phyloP scores from a whole-genome alignment of 2,113 vertebrate genomes.

The Empidonax alnorum region DNA sequence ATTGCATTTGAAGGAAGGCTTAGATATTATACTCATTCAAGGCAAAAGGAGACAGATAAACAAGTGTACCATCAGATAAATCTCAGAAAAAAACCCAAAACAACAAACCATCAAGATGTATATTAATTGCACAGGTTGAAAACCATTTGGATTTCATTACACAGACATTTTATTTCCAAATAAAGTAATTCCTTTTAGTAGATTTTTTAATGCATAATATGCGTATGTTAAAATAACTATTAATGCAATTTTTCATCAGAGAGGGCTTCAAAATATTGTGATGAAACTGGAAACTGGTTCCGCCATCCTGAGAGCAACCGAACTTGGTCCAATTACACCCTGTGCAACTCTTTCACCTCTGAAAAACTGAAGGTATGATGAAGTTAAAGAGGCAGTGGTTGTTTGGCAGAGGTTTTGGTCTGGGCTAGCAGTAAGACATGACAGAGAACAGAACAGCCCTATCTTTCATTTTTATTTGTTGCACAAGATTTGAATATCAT shows the following conservation, averaged over 20 bases:
- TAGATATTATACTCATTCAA: not conserved
- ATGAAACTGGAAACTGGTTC: constrained; percentile 91
- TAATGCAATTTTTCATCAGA: constrained; percentile 77
- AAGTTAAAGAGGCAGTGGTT: not conserved
- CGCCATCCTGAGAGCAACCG: constrained; percentile 92
- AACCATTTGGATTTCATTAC: not conserved
- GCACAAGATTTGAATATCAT: not conserved
- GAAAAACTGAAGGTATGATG: constrained; percentile 87
- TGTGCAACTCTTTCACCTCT: constrained; percentile 89
- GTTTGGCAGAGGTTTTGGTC: not conserved
- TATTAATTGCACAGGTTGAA: not conserved
- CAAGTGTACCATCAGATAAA: not conserved
- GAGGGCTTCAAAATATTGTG: constrained; percentile 91
- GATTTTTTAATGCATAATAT: not conserved
- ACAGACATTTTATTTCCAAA: not conserved
- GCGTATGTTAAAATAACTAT: not conserved
- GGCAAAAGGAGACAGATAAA: not conserved
- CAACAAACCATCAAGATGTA: not conserved
- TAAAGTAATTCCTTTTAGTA: not conserved
- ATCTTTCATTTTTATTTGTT: not conserved
- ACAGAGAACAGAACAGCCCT: not conserved
- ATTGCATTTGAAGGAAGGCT: not conserved
- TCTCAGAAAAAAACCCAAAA: not conserved
- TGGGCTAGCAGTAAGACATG: not conserved
- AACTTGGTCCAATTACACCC: constrained; percentile 96